Evolutionary conservation across 2,888 invertebrate species (phyloP).

Genomic region (Phragmatobia fuliginosa): DNA sequence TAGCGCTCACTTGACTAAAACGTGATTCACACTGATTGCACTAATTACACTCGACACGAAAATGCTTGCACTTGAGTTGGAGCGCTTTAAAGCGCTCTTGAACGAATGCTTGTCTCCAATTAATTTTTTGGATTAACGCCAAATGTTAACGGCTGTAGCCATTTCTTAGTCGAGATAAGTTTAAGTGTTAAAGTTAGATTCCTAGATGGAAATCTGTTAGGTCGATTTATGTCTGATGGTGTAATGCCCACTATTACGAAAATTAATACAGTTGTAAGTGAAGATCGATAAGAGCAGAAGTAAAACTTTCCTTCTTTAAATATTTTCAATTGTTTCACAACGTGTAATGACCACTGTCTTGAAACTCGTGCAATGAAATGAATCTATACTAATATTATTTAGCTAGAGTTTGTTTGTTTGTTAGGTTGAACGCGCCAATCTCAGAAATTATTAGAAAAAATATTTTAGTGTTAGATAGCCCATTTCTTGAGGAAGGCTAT

Average conservation of each 20-base stretch:
- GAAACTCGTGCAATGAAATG: too few relatives aligned
- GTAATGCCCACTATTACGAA: neutral
- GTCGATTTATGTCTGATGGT: neutral
- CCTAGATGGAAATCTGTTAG: neutral
- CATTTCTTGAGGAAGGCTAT: too few relatives aligned
- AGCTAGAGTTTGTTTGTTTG: too few relatives aligned
- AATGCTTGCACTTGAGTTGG: constrained; percentile 55
- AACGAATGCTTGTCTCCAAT: constrained; percentile 69
- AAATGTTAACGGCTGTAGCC: constrained; percentile 58
- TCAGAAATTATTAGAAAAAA: too few relatives aligned
- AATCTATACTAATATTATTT: too few relatives aligned
- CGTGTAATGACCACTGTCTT: too few relatives aligned
- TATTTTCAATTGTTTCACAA: too few relatives aligned
- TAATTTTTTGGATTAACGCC: constrained; percentile 81
- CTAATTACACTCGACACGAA: constrained; percentile 73
- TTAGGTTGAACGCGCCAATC: too few relatives aligned
- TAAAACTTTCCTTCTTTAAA: too few relatives aligned
- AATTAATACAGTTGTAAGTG: too few relatives aligned
- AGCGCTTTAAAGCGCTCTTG: constrained; percentile 56
- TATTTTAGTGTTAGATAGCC: too few relatives aligned
- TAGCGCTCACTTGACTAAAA: constrained; percentile 69
- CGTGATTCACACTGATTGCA: constrained; percentile 78
- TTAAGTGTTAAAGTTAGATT: constrained; percentile 9
- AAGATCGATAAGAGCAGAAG: too few relatives aligned
- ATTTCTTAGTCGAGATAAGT: constrained; percentile 36